phyloP scores from a whole-genome alignment of 1,140 invertebrate species.

The Alviniconcha marisindica region DNA sequence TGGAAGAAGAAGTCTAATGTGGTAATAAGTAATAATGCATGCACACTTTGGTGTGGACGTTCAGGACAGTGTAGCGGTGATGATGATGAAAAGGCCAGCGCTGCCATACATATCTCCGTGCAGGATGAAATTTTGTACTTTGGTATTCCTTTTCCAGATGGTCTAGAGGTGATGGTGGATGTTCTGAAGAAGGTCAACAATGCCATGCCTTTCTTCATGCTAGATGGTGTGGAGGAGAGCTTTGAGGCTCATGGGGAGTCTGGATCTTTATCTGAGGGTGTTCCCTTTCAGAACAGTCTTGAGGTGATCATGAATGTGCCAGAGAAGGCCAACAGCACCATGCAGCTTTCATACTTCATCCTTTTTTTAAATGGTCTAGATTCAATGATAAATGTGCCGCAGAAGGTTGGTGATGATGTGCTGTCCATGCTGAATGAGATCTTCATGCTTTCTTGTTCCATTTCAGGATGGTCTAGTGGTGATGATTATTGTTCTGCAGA shows the following conservation, averaged over 20 bases:
- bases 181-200: slow-evolving; percentile 99
- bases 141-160: slow-evolving; percentile 86
- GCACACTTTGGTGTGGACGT: slow-evolving; percentile 87
- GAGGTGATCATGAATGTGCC: slow-evolving; percentile 99
- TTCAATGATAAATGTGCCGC: slow-evolving; percentile 73
- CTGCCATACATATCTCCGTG: too few species aligned
- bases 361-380: too few species aligned
- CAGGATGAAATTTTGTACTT: too few species aligned
- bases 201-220: slow-evolving; percentile 96
- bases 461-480: slow-evolving; percentile 92
- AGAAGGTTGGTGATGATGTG: slow-evolving; percentile 68
- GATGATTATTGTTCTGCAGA: slow-evolving; percentile 73
- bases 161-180: slow-evolving; percentile 94
- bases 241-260: slow-evolving; percentile 76
- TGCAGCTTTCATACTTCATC: slow-evolving; percentile 99
- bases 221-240: slow-evolving; percentile 95
- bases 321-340: slow-evolving; percentile 99
- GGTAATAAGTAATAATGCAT: too few species aligned
- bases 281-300: slow-evolving; percentile 79
- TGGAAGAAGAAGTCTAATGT: too few species aligned
- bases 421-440: too few species aligned
- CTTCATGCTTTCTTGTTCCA: slow-evolving; percentile 90
- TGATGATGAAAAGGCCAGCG: slow-evolving; percentile 75
- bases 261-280: too few species aligned
- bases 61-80: slow-evolving; percentile 92